Conservation (phyloP, 37 sponge, comb jelly and placozoan genomes). For the Crambe crambe region DNA sequence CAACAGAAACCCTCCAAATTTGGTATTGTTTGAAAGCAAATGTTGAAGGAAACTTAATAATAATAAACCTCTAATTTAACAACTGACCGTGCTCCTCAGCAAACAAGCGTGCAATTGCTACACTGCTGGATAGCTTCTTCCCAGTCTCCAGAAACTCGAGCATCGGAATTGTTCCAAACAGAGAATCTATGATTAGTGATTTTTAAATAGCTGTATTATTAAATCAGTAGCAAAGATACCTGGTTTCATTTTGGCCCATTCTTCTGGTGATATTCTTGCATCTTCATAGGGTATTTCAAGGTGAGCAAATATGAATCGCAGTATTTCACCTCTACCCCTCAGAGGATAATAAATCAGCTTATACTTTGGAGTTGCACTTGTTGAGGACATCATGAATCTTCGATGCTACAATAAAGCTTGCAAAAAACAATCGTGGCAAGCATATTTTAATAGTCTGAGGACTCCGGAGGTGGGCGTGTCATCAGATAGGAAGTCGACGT, state of each 20-base stretch:
- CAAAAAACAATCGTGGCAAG: no score
- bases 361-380: neutral
- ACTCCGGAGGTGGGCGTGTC: no score
- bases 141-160: constrained; percentile 37
- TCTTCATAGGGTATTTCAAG: constrained; percentile 16
- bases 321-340: constrained; percentile 17
- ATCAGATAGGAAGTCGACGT: no score
- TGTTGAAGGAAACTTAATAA: neutral
- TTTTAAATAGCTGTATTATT: neutral
- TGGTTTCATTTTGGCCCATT: constrained; percentile 9
- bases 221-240: neutral
- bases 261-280: neutral
- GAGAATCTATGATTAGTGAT: neutral
- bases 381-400: no score
- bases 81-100: constrained; percentile 42
- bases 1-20: no score
- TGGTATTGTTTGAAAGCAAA: no score
- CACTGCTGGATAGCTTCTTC: constrained; percentile 9
- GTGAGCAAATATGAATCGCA: constrained; percentile 25
- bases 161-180: constrained; percentile 30
- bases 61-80: no score
- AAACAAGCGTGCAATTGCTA: constrained; percentile 22
- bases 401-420: no score
- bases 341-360: constrained; percentile 10
- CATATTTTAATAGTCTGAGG: no score